Evolutionary conservation across 2,113 vertebrate genomes (phyloP).

Genomic region (Indri indri): DNA sequence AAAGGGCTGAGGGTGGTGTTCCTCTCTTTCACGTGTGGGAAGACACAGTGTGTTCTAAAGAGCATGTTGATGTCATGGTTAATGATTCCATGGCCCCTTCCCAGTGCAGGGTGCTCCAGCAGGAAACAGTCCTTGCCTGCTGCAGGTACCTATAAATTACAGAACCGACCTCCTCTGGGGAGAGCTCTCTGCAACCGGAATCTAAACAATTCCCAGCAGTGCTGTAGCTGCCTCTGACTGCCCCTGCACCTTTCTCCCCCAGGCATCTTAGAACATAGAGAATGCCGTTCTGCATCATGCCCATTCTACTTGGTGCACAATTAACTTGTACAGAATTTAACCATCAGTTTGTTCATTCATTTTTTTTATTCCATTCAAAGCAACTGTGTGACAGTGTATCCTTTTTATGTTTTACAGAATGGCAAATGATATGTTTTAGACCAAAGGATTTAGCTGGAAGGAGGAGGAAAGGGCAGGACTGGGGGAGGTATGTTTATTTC

Average conservation of each 20-base stretch:
- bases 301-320: neutral
- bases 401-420: slow-evolving; percentile 9
- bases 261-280: neutral
- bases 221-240: neutral
- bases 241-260: neutral
- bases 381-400: neutral
- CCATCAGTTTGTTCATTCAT: neutral
- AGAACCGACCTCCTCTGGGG: neutral
- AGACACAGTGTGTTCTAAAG: neutral
- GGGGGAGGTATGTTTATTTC: neutral
- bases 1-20: neutral
- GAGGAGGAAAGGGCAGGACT: neutral
- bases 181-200: neutral
- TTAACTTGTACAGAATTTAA: neutral
- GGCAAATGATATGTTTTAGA: neutral
- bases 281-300: neutral
- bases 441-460: neutral
- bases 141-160: neutral
- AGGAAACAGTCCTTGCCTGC: neutral
- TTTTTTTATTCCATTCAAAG: slow-evolving; percentile 8
- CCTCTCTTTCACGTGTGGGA: no score
- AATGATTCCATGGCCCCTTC: neutral
- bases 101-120: neutral
- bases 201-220: neutral
- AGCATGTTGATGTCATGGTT: neutral